Evolutionary conservation across 2,888 invertebrate genomes (phyloP), one percentile per base, ranked within the genome.

Genomic region (Azorinus chamasolen): DNA sequence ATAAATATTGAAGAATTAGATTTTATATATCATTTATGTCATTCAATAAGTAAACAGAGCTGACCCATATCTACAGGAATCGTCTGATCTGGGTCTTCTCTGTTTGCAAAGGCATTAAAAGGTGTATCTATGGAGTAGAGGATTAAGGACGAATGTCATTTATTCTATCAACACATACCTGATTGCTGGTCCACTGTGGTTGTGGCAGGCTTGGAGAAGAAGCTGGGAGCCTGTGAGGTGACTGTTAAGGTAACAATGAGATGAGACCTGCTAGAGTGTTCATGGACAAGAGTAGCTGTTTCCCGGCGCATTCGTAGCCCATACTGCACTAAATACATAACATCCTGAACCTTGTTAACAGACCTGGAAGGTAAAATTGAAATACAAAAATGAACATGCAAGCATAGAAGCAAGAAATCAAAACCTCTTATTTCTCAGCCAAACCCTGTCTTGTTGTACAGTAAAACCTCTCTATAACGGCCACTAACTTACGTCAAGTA

Each of bases 211-310:
- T 57, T 79, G 53, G 87, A 79, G 74, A 89, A 87, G 75, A 87
- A 86, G 39, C 83, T 87, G 5, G 88, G 88, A 50, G 88, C 89
- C 61, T 85, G 80, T 20, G 87, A 87, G 57, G 79, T 87, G 22
- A 91, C 86, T 0, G 89, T 88, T 55, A 91, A 64, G 2, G 89
- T 90, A 20, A 91, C 90, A 16, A 91, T 82, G 1, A 91, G 87
- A 75, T 91, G 91, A 27, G 90, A 90, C 10, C 91, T 81, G 61
- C 90, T 90, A n/a, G 90, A 90, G 70, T 91, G 91, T 66, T 90
- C 90, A 58, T 91, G 90, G 12, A 91, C 88, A 58, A 88, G 53
- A 5, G 91, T 91, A 45, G 91, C 88, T 1, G 89, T 78, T 58
- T 90, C 90, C 10, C 88, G 82, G 5, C 91, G 75, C 10, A 85